Conservation (phyloP, 2,113 vertebrate genomes). For the Ptychochromis oligacanthus region DNA sequence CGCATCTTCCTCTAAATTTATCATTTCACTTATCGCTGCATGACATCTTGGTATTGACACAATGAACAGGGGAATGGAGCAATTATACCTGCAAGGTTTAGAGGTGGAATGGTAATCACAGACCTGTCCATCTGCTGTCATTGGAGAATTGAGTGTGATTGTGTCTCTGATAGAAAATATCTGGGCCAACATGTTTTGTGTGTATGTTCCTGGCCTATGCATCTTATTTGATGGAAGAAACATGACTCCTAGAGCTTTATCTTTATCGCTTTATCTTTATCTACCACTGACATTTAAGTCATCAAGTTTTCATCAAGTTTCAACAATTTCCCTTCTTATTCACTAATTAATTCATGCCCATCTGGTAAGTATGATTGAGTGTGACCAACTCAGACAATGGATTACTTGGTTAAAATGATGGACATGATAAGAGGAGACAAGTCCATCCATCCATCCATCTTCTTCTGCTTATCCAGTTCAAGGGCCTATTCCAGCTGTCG, state of each 20-base stretch:
- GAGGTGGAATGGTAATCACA: slow-evolving; percentile 54
- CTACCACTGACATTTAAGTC: not conserved
- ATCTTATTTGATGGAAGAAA: slow-evolving; percentile 2
- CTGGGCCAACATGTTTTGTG: not conserved
- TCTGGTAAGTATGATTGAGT: not conserved
- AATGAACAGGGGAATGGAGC: slow-evolving; percentile 27
- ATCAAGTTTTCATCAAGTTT: slow-evolving; percentile 3
- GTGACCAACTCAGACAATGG: not conserved
- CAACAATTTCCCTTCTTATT: not conserved
- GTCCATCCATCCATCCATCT: not conserved
- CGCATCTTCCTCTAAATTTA: slow-evolving; percentile 41
- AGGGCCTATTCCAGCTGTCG: too few species aligned
- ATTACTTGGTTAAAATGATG: not conserved
- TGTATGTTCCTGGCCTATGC: not conserved
- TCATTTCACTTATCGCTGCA: slow-evolving; percentile 52
- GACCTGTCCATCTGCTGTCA: slow-evolving; percentile 59
- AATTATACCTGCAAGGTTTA: slow-evolving; percentile 44
- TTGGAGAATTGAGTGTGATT: slow-evolving; percentile 16
- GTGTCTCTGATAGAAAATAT: slow-evolving; percentile 15
- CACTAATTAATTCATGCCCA: not conserved
- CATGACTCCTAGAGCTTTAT: not conserved
- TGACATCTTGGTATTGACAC: slow-evolving; percentile 52
- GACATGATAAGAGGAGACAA: not conserved
- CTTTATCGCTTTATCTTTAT: not conserved
- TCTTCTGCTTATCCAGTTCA: too few species aligned